phyloP scores from a whole-genome alignment of 2,113 vertebrate genomes.

The Naja naja region DNA sequence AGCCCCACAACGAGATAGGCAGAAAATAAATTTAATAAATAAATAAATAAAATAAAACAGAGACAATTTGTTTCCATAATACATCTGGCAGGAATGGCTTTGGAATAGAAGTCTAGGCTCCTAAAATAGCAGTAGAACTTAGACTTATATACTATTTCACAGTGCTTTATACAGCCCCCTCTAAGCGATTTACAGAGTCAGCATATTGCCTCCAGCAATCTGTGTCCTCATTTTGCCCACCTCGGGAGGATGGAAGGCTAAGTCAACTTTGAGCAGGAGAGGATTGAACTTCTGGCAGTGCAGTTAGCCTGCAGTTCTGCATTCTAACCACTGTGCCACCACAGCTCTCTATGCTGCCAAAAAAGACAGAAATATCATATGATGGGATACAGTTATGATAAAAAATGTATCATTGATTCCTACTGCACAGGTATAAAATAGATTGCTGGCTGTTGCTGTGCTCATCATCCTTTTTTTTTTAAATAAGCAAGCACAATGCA shows the following conservation, averaged over 20 bases:
- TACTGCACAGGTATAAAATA: not conserved
- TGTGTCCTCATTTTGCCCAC: not conserved
- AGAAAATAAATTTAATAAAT: not conserved
- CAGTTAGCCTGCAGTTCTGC: not conserved
- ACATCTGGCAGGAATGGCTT: not conserved
- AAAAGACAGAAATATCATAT: not conserved
- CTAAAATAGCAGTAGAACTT: not conserved
- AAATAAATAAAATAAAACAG: not conserved
- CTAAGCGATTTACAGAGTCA: not conserved
- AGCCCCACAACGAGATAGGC: not conserved
- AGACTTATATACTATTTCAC: not conserved
- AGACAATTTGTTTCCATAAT: not conserved
- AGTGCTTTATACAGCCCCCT: not conserved
- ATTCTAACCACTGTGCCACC: not conserved
- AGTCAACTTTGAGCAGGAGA: not conserved
- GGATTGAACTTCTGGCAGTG: not conserved
- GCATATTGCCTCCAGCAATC: not conserved
- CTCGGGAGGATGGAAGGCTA: not conserved
- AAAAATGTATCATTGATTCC: not conserved
- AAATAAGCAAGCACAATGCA: not conserved
- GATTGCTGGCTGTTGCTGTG: not conserved
- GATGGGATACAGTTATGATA: not conserved
- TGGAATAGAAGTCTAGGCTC: not conserved
- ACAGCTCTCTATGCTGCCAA: not conserved
- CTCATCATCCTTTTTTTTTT: not conserved